Conservation (phyloP, 2,888 invertebrate species). For the Brachypalpus laphriformis region DNA sequence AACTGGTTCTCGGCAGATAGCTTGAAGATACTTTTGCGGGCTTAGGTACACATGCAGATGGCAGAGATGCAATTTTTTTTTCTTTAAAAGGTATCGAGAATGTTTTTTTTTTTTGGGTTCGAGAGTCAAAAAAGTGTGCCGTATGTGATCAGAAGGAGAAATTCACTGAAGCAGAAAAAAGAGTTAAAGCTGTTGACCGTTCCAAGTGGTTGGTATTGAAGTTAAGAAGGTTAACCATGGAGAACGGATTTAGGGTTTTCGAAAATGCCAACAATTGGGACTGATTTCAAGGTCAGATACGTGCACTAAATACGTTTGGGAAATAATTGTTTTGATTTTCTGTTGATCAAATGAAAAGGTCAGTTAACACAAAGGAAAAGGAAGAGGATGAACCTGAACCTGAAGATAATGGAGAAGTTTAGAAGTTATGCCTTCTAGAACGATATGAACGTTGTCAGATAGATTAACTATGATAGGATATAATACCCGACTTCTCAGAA, state of each 20-base stretch:
- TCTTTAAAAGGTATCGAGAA: slow-evolving; percentile 13
- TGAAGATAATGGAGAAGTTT: no score
- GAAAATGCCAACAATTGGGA: slow-evolving; percentile 16
- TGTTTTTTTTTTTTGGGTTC: slow-evolving; percentile 5
- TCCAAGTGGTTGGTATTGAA: slow-evolving; percentile 32
- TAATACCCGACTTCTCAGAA: no score
- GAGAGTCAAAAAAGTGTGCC: slow-evolving; percentile 48
- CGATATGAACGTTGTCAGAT: no score
- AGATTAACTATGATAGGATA: no score
- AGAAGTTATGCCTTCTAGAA: no score
- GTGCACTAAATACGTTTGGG: background rate
- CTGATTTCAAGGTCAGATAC: slow-evolving; percentile 58
- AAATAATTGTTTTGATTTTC: background rate
- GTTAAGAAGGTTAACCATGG: slow-evolving; percentile 58
- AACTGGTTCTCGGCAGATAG: slow-evolving; percentile 50
- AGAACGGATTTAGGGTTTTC: slow-evolving; percentile 19
- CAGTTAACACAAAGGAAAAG: no score
- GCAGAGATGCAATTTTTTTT: slow-evolving; percentile 6
- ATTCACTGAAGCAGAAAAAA: slow-evolving; percentile 8
- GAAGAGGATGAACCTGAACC: no score
- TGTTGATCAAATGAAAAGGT: no score
- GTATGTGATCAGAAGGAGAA: slow-evolving; percentile 36
- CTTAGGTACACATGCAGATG: slow-evolving; percentile 35
- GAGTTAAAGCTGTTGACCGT: slow-evolving; percentile 16
- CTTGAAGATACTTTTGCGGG: slow-evolving; percentile 17